Evolutionary conservation across 2,888 invertebrate genomes (phyloP), one percentile per base, ranked within the genome.

Genomic region (Nipponacmea schrenckii): DNA sequence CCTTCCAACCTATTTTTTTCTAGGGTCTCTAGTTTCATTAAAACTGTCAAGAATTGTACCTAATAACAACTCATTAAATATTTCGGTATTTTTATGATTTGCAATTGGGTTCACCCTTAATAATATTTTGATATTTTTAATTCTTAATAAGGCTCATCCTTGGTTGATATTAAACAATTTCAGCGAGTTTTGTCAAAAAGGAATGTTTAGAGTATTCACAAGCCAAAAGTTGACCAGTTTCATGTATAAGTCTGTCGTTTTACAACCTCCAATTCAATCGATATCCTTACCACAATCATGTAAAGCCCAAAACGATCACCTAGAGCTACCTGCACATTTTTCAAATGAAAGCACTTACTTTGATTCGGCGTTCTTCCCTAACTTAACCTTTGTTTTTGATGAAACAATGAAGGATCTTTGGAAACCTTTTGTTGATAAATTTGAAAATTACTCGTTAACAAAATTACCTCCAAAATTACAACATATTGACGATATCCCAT

Each of bases 111-210:
- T n/a, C n/a, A n/a, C n/a, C n/a, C n/a, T n/a, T n/a, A n/a, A n/a
- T n/a, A n/a, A n/a, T n/a, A n/a, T n/a, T n/a, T n/a, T n/a, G n/a
- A n/a, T n/a, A n/a, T n/a, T n/a, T n/a, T n/a, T n/a, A n/a, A n/a
- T n/a, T n/a, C n/a, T n/a, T n/a, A n/a, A n/a, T n/a, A n/a, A n/a
- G n/a, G n/a, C n/a, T n/a, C n/a, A n/a, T n/a, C n/a, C n/a, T n/a
- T n/a, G n/a, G n/a, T n/a, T n/a, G n/a, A n/a, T n/a, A n/a, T n/a
- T n/a, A n/a, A n/a, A n/a, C n/a, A 26, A 45, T 73, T 7, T 65
- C 27, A 44, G 8, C 69, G 17, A 66, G 69, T 73, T 48, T 2
- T 48, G 48, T 48, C 14, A 14, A 4, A n/a, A n/a, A n/a, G n/a
- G n/a, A n/a, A n/a, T n/a, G n/a, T n/a, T n/a, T n/a, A n/a, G n/a